Evolutionary conservation across 2,113 vertebrate species (phyloP), one percentile per base, ranked within the genome.

Genomic region (Actenoides lindsayi): DNA sequence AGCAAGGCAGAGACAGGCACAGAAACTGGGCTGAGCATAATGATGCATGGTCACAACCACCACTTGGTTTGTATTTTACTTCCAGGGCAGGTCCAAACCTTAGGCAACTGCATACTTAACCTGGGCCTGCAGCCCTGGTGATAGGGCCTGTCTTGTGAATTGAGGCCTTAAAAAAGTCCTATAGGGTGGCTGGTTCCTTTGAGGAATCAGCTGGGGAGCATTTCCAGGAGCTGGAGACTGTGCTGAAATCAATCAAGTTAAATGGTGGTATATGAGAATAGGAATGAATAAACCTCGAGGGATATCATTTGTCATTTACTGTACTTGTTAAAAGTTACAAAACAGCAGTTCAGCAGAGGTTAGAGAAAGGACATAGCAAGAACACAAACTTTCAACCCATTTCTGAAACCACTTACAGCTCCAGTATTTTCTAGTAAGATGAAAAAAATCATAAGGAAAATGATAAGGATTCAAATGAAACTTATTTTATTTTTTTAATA

Each of bases 241-340:
- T 30, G 73, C 50, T 70, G 92, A 90, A 88, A 94, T 96, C 88
- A 94, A 93, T 93, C 86, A 93, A 57, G 78, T 93, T 94, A 94
- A 94, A 88, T 46, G 71, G 90, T 35, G 59, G 71, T 42, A n/a
- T 73, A 94, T 69, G 67, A 94, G 83, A 74, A 91, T 13, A 69
- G 70, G 77, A 93, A 96, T 91, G 88, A 94, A 90, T 87, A 92
- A 95, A 94, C 93, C 90, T 94, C 76, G 5, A 96, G 93, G 94
- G 96, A 96, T 86, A 88, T 82, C 37, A 96, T 97, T 96, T 96
- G 93, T 96, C 89, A 96, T 94, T 95, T 97, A 87, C 56, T 51
- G 46, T n/a, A 94, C 94, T 96, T 95, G 89, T 95, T 97, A 95
- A 92, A 96, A 97, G 91, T 95, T 96, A 89, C 93, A 77, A 88